Evolutionary conservation across 2,888 invertebrate species (phyloP), one percentile per base, ranked within the genome.

Genomic region (Agrochola lychnidis): DNA sequence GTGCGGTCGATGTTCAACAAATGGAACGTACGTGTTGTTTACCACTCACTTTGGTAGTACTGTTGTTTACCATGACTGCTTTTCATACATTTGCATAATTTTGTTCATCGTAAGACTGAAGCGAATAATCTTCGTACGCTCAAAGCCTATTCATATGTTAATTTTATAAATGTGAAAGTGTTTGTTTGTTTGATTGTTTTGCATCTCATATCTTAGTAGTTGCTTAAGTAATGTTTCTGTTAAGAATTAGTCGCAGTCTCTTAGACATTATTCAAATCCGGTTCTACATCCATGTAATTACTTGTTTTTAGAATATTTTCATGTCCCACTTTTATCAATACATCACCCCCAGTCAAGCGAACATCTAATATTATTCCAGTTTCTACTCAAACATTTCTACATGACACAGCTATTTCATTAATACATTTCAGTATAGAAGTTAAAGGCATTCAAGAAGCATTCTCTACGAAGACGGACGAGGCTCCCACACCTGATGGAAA

Each of bases 401-500:
- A 82, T 67, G 71, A 76, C 70, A 59, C 16, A 69, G 77, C 70
- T 59, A 85, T 86, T 82, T 87, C 73, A 81, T 88, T 75, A 75
- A 78, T 71, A 80, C 48, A 79, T 84, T 73, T 83, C 61, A 77
- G 67, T 76, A 73, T 74, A 72, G 76, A 86, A 86, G 84, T 87
- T 74, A 69, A 78, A 85, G 79, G 73, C 74, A 88, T 86, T 84
- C 80, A 75, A 79, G 63, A 87, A 77, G 81, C 73, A 63, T 81
- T 83, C 70, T 78, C 63, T 79, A 66, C 53, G 42, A 70, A 83
- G 83, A 87, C 83, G 57, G 48, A 80, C 80, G 82, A 83, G 73
- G 70, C 73, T 79, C 63, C 72, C 68, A 82, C 86, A 88, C 88
- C 87, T 91, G 91, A 92, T 91, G 87, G 89, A 85, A 91, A 92